Base-by-base conservation (phyloP, 2,888 invertebrate genomes). In the Charanyca ferruginea region DNA sequence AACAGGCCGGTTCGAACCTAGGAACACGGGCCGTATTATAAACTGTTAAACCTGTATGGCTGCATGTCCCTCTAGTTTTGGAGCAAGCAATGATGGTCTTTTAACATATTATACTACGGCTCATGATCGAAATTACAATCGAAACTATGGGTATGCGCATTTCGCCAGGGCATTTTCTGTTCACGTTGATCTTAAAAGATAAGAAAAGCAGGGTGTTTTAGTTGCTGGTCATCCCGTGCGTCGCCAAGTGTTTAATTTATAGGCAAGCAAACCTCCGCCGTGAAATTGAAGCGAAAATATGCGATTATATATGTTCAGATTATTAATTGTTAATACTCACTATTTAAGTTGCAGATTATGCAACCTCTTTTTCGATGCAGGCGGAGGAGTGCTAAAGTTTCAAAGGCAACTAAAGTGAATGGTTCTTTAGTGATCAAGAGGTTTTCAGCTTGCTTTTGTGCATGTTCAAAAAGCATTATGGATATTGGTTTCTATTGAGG, bases 371-470 rank as follows among this genome's bases (percentile, higher is more conserved):
- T 42, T 53, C 11, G n/a, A 13, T 25, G 18, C 16, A 28, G 23
- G 41, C 35, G 22, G 44, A 69, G 38, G 52, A 41, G 35, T 53
- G 42, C 53, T 38, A 53, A 74, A 48, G 59, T 25, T 67, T 59
- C n/a, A 35, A 61, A 61, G 47, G 68, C 13, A 55, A 55, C 63
- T 75, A 64, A 48, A 64, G 66, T 51, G 60, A 65, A 61, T 59
- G 53, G 71, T 65, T 69, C 23, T 75, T 22, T 53, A 41, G 72
- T 74, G 44, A 54, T 28, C n/a, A 52, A 61, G 45, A 63, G 55
- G 52, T 66, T 49, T 38, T 76, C 66, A 61, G 73, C 66, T 73
- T 77, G 78, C 53, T 66, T 22, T 53, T 58, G 78, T 77, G 73
- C 73, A 49, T 65, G 7, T 68, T 53, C 44, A 49, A 61, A 42